Evolutionary conservation across 2,113 vertebrate genomes (phyloP).

Genomic region (Pleuronectes platessa): DNA sequence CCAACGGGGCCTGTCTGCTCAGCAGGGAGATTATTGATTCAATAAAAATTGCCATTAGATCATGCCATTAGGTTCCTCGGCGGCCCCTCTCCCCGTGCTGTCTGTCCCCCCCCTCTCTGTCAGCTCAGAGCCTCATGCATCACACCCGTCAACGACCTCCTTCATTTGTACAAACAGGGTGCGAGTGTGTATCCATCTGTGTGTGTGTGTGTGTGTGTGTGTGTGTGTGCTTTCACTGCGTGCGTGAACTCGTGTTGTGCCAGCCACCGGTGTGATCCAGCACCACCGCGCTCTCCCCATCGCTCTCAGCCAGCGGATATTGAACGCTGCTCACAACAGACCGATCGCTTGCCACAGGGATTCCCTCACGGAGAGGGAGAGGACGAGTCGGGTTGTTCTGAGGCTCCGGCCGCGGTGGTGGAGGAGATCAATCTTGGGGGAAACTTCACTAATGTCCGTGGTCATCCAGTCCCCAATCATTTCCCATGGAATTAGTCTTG

Average conservation of each 20-base stretch:
- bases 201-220: slow-evolving; percentile 24
- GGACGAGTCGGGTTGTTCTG: slow-evolving; percentile 52
- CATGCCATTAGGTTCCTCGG: slow-evolving; percentile 88
- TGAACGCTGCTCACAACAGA: slow-evolving; percentile 69
- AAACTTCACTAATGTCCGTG: slow-evolving; percentile 57
- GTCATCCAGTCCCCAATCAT: slow-evolving; percentile 67
- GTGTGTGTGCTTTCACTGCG: slow-evolving; percentile 15
- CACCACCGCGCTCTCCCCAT: slow-evolving; percentile 53
- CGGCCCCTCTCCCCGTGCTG: slow-evolving; percentile 49
- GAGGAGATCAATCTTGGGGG: slow-evolving; percentile 70
- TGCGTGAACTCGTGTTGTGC: slow-evolving; percentile 35
- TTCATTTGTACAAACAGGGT: slow-evolving; percentile 86
- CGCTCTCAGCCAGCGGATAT: slow-evolving; percentile 75
- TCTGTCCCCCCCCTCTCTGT: slow-evolving; percentile 68
- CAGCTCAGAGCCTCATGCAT: slow-evolving; percentile 87
- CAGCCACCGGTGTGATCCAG: slow-evolving; percentile 52
- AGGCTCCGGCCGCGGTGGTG: slow-evolving; percentile 35
- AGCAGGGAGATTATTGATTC: slow-evolving; percentile 99
- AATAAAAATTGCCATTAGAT: slow-evolving; percentile 98
- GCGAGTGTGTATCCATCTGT: slow-evolving; percentile 12
- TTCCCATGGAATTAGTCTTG: slow-evolving; percentile 71
- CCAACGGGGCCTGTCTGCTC: slow-evolving; percentile 92
- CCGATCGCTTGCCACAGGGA: slow-evolving; percentile 75
- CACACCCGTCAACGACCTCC: slow-evolving; percentile 81
- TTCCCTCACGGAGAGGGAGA: slow-evolving; percentile 72